Conservation (phyloP, 2,113 vertebrate genomes). For the Bolborhynchus lineola region DNA sequence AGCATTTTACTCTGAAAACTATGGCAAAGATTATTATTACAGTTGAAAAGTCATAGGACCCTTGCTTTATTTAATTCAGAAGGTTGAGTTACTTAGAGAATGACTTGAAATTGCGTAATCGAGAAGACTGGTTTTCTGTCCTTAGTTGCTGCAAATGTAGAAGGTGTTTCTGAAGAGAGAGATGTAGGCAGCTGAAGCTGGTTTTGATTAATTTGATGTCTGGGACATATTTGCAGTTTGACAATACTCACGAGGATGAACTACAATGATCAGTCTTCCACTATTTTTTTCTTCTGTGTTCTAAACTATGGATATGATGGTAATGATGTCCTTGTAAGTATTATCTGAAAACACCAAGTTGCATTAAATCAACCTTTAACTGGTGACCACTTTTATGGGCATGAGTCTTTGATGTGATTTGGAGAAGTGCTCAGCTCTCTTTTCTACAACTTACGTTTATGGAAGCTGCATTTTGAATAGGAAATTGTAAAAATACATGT, state of each 20-base stretch:
- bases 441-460: background rate
- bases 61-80: background rate
- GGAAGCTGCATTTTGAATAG: background rate
- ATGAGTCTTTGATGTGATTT: fast-evolving
- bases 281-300: background rate
- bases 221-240: background rate
- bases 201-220: background rate
- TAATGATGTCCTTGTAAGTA: too few relatives aligned
- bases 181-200: background rate
- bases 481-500: fast-evolving
- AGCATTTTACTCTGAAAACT: background rate
- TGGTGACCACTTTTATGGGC: background rate
- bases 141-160: background rate
- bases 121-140: background rate
- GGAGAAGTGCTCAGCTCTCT: background rate
- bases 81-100: background rate
- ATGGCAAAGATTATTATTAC: background rate
- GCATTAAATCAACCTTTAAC: background rate
- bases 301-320: background rate
- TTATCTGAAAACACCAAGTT: background rate
- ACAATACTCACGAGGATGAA: background rate
- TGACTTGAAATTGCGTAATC: background rate
- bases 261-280: background rate
- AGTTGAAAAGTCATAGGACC: background rate
- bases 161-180: background rate